These are phyloP conservation scores for Aphelenchoides fujianensis DNA, from an alignment of 1,140 invertebrate genomes.

Conservation along the genomic window DNA sequence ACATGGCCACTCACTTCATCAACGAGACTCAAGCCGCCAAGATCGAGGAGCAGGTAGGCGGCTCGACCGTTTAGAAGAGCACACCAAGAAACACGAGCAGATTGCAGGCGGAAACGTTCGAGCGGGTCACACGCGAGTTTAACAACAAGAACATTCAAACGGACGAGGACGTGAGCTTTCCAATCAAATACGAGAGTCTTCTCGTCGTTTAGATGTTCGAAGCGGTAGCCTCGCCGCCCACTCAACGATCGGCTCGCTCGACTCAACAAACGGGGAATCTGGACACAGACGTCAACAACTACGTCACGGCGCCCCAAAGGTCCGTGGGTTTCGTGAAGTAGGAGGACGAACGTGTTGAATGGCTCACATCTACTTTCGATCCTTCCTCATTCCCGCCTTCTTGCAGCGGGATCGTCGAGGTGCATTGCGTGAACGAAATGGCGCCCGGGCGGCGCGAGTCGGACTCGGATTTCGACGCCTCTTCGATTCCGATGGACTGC, in stretches of 20 bases:
- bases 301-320: background rate
- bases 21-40: conserved; percentile 52
- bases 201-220: background rate
- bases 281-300: background rate
- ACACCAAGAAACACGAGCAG: too few species aligned
- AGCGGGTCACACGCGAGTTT: conserved; percentile 35
- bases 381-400: too few species aligned
- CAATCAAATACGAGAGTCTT: too few species aligned
- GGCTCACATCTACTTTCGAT: too few species aligned
- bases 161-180: conserved; percentile 24
- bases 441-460: too few species aligned
- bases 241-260: background rate
- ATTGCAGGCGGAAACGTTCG: conserved; percentile 51
- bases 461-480: conserved; percentile 59
- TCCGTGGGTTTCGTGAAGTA: background rate
- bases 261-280: background rate
- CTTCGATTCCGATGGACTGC: conserved; percentile 58
- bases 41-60: conserved; percentile 41
- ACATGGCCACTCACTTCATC: conserved; percentile 53
- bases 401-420: background rate
- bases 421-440: background rate
- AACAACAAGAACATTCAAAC: conserved; percentile 60
- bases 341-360: too few species aligned
- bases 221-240: background rate
- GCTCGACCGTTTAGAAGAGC: too few species aligned